Percentiles rank a stretch among this genome's conserved stretches.
These are phyloP conservation scores for Ametastegia equiseti DNA, from an alignment of 2,888 invertebrate genomes.

Conservation along the genomic window DNA sequence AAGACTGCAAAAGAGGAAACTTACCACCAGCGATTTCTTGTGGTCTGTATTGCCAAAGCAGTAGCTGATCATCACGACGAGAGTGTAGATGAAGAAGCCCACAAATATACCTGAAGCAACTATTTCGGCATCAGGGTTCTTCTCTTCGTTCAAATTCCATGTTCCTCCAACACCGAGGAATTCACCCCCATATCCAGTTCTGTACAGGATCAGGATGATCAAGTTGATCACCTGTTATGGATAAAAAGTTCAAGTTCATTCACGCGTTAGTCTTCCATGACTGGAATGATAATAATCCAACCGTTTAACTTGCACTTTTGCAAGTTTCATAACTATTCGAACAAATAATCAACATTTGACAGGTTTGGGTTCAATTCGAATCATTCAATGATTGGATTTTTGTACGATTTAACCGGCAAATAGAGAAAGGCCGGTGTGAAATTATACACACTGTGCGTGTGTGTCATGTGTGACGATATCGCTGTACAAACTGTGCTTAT, in stretches of 20 bases:
- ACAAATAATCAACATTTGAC: too few relatives aligned
- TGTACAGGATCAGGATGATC: conserved; percentile 87
- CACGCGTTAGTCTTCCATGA: conserved; percentile 15
- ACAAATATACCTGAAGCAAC: conserved; percentile 92
- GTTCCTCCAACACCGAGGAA: conserved; percentile 93
- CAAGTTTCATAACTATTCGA: not conserved
- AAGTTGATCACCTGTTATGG: conserved; percentile 86
- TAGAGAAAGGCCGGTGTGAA: not conserved
- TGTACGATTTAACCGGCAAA: not conserved
- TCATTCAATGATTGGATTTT: not conserved
- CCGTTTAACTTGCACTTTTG: not conserved
- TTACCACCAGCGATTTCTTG: conserved; percentile 82
- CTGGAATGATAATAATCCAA: not conserved
- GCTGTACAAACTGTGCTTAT: conserved; percentile 39
- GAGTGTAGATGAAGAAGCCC: conserved; percentile 91
- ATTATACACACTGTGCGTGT: conserved; percentile 17
- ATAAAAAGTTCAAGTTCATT: conserved; percentile 39
- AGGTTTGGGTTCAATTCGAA: too few relatives aligned
- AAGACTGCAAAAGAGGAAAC: too few relatives aligned
- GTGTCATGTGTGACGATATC: conserved; percentile 41
- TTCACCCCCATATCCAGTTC: conserved; percentile 89
- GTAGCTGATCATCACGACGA: conserved; percentile 85
- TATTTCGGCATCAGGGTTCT: conserved; percentile 92
- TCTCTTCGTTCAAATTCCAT: conserved; percentile 93
- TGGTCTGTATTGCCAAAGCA: conserved; percentile 88